Percentiles rank a stretch among this genome's conserved stretches.
phyloP scores from a whole-genome alignment of 2,797 vertebrate species.

The Prunella strophiata region DNA sequence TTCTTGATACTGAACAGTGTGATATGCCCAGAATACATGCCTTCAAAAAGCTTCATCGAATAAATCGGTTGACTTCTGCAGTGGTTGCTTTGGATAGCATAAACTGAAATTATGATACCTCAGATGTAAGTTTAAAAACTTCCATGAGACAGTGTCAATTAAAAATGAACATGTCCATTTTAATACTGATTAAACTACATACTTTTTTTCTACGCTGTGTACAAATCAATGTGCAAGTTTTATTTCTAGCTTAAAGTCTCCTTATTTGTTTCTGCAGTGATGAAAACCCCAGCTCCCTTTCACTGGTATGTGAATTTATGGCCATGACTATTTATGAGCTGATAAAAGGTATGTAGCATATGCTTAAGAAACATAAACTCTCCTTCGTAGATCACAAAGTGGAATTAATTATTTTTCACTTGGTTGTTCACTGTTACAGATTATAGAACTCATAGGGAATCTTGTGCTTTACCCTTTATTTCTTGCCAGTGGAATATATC shows the following conservation, averaged over 20 bases:
- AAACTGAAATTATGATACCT: background rate
- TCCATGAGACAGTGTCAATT: background rate
- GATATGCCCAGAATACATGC: background rate
- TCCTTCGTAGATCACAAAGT: background rate
- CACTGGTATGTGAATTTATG: constrained; percentile 91
- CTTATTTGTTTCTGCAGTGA: constrained; percentile 79
- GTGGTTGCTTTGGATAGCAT: background rate
- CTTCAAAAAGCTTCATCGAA: background rate
- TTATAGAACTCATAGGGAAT: background rate
- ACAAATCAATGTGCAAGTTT: background rate
- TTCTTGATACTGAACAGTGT: background rate
- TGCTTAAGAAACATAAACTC: background rate
- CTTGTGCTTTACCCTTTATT: background rate
- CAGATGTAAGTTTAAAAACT: background rate
- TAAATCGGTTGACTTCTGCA: background rate
- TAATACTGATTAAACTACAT: background rate
- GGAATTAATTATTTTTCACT: background rate
- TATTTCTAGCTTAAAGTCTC: constrained; percentile 27
- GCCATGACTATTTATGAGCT: constrained; percentile 93
- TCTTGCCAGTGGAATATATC: background rate
- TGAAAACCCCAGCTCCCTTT: constrained; percentile 85
- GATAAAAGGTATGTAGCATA: constrained; percentile 83
- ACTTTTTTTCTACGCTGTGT: background rate
- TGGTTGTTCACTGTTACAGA: background rate
- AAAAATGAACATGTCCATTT: constrained; percentile 7